Evolutionary conservation across 2,113 vertebrate species (phyloP).

Genomic region (Merops nubicus): DNA sequence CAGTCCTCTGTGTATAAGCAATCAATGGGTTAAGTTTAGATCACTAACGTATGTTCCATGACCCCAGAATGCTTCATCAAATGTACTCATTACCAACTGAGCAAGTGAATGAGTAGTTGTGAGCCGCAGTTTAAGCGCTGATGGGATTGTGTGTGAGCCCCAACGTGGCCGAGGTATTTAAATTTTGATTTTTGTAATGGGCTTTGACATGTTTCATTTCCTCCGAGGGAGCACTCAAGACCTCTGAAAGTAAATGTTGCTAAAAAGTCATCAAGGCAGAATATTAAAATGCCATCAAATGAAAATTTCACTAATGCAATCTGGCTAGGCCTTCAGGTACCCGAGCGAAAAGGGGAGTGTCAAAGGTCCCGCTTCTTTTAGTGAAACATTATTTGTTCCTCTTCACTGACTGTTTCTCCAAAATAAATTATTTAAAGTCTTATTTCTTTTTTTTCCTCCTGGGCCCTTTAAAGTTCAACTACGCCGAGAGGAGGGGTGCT

Average conservation of each 20-base stretch:
- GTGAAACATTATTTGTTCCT: slow-evolving; percentile 99
- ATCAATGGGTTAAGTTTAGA: slow-evolving; percentile 97
- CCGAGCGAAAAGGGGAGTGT: slow-evolving; percentile 83
- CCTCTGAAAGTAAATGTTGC: slow-evolving; percentile 99
- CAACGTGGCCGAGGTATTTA: slow-evolving; percentile 99
- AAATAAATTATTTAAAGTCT: slow-evolving; percentile 99
- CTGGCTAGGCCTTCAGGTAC: slow-evolving; percentile 94
- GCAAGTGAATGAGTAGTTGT: slow-evolving; percentile 96
- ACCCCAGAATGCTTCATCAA: slow-evolving; percentile 99
- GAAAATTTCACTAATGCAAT: slow-evolving; percentile 99
- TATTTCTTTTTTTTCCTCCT: slow-evolving; percentile 88
- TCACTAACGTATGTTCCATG: slow-evolving; percentile 96
- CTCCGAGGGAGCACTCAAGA: slow-evolving; percentile 96
- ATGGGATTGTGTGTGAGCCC: slow-evolving; percentile 93
- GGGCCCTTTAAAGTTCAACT: slow-evolving; percentile 90
- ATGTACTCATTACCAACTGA: slow-evolving; percentile 96
- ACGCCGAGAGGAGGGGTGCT: slow-evolving; percentile 14
- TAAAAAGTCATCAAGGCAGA: slow-evolving; percentile 99
- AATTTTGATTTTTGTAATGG: slow-evolving; percentile 99
- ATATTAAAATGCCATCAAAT: slow-evolving; percentile 99
- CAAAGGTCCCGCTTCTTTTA: slow-evolving; percentile 90
- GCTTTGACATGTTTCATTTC: slow-evolving; percentile 99
- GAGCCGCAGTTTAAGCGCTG: slow-evolving; percentile 89
- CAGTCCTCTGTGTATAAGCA: slow-evolving; percentile 90
- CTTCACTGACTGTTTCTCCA: slow-evolving; percentile 97